These are phyloP conservation scores for Parascotia fuliginaria DNA, from an alignment of 2,888 invertebrate genomes.

Conservation along the genomic window DNA sequence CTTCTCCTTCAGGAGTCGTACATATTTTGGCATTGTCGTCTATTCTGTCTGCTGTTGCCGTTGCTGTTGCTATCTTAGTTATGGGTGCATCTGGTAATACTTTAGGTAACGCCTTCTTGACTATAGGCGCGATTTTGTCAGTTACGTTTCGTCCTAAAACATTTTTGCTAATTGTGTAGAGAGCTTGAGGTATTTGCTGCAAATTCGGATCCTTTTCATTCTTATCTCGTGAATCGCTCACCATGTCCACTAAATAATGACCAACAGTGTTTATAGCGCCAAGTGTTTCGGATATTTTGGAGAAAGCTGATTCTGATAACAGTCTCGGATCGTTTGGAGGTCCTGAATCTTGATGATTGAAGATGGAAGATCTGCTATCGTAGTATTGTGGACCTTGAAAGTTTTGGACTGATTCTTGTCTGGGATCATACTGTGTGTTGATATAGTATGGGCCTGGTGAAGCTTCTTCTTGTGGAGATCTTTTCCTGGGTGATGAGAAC, in stretches of 20 bases:
- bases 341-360: slow-evolving; percentile 54
- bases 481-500: slow-evolving; percentile 73
- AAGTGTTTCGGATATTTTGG: slow-evolving; percentile 87
- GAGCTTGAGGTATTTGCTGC: slow-evolving; percentile 88
- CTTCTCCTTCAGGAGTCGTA: slow-evolving; percentile 92
- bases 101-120: slow-evolving; percentile 74
- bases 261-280: slow-evolving; percentile 95
- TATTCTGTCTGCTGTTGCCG: slow-evolving; percentile 68
- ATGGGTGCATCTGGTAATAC: slow-evolving; percentile 77
- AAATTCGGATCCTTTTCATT: slow-evolving; percentile 74
- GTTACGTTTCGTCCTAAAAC: slow-evolving; percentile 91
- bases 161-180: slow-evolving; percentile 93
- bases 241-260: slow-evolving; percentile 93
- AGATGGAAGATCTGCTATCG: slow-evolving; percentile 54
- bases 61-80: slow-evolving; percentile 73
- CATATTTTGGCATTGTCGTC: slow-evolving; percentile 88
- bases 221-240: slow-evolving; percentile 75
- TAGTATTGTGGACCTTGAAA: slow-evolving; percentile 53
- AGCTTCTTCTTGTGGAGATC: slow-evolving; percentile 67
- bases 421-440: slow-evolving; percentile 27
- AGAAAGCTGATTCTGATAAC: slow-evolving; percentile 87
- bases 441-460: slow-evolving; percentile 25
- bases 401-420: slow-evolving; percentile 18
- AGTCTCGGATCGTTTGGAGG: slow-evolving; percentile 78
- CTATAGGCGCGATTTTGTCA: slow-evolving; percentile 92